Evolutionary conservation across 2,888 invertebrate genomes (phyloP).

Genomic region (Andrena bicolor): DNA sequence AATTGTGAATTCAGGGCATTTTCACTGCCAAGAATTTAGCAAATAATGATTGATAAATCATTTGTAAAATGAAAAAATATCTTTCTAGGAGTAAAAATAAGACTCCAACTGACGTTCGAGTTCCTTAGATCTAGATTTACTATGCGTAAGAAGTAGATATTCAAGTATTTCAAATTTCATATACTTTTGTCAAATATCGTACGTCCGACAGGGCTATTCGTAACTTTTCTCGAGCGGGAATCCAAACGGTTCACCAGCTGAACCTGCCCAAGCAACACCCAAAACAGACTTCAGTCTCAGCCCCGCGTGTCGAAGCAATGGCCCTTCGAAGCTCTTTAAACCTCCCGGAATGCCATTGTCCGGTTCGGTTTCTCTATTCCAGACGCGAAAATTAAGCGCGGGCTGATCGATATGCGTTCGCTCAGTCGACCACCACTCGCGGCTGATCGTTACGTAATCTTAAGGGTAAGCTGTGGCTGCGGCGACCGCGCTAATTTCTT

Average conservation of each 20-base stretch:
- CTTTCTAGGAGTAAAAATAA: no score
- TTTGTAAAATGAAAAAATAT: no score
- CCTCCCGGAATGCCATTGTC: constrained; percentile 35
- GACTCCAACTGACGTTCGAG: no score
- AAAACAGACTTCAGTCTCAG: constrained; percentile 46
- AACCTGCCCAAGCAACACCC: not conserved
- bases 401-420: constrained; percentile 46
- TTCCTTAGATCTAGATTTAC: no score
- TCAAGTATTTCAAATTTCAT: no score
- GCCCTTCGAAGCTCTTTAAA: constrained; percentile 49
- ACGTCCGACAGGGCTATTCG: not conserved
- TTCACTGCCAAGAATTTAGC: no score
- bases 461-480: constrained; percentile 13
- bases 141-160: no score
- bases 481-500: constrained; percentile 23
- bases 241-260: constrained; percentile 16
- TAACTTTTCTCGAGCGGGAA: not conserved
- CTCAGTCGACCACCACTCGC: constrained; percentile 19
- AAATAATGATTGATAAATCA: no score
- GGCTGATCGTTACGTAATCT: constrained; percentile 55
- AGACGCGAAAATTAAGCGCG: constrained; percentile 33
- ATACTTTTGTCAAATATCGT: no score
- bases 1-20: no score
- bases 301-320: constrained; percentile 19
- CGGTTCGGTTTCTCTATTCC: constrained; percentile 13